Percentiles rank a stretch among this genome's conserved stretches.
Evolutionary conservation across 2,888 invertebrate genomes (phyloP).

Genomic region (Seira musarum): DNA sequence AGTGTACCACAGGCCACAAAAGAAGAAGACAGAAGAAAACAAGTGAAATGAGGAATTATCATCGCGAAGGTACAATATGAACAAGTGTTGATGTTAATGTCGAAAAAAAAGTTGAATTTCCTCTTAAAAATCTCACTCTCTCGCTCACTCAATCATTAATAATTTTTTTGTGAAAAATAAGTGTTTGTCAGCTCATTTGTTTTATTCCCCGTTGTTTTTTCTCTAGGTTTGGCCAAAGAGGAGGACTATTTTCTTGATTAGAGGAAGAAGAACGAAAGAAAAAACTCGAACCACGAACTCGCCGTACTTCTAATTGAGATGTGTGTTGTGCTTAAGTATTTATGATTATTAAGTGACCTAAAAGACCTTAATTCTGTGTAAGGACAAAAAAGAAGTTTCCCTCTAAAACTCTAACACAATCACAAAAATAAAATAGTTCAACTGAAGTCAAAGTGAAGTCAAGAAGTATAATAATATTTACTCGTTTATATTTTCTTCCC

Average conservation of each 20-base stretch:
- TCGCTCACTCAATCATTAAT: slow-evolving; percentile 50
- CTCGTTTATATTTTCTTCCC: no score
- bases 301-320: slow-evolving; percentile 53
- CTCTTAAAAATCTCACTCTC: no score
- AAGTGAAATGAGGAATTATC: slow-evolving; percentile 28
- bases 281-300: no score
- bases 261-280: slow-evolving; percentile 6
- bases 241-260: neutral
- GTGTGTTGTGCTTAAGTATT: slow-evolving; percentile 56
- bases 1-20: slow-evolving; percentile 6
- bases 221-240: no score
- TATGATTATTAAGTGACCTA: slow-evolving; percentile 58
- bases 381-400: neutral
- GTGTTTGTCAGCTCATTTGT: slow-evolving; percentile 55
- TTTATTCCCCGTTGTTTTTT: slow-evolving; percentile 25
- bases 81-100: no score
- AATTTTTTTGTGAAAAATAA: slow-evolving; percentile 47
- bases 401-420: no score
- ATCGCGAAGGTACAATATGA: no score
- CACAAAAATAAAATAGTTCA: no score
- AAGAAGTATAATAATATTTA: no score
- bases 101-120: slow-evolving; percentile 29
- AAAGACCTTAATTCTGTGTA: slow-evolving; percentile 28
- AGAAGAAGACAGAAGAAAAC: no score
- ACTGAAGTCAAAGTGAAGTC: no score